Conservation (phyloP, 2,888 invertebrate genomes). For the Epinotia demarniana region DNA sequence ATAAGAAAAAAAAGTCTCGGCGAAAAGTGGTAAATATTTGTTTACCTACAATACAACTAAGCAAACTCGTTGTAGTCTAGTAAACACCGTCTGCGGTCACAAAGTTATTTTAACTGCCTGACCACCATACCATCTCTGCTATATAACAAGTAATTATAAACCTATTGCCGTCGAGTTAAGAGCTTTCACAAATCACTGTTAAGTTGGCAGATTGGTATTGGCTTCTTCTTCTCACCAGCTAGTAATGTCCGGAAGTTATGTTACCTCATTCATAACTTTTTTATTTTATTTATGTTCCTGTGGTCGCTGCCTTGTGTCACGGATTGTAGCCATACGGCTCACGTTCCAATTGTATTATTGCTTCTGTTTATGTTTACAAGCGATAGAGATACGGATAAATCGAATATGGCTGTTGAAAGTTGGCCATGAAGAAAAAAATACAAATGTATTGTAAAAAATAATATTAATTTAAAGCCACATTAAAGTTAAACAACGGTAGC, state of each 20-base stretch:
- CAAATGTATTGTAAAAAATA: background rate
- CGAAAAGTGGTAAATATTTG: background rate
- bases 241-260: constrained; percentile 32
- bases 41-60: constrained; percentile 1
- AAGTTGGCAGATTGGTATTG: constrained; percentile 21
- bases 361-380: background rate
- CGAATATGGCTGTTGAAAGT: background rate
- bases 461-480: too few relatives aligned
- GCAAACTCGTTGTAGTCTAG: constrained; percentile 45
- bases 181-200: background rate
- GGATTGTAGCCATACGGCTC: background rate
- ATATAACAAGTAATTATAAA: background rate
- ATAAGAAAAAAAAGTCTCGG: background rate
- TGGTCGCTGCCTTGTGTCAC: constrained; percentile 28
- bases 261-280: constrained; percentile 29
- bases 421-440: background rate
- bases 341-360: background rate
- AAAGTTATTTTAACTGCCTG: constrained; percentile 16
- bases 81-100: constrained; percentile 47
- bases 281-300: constrained; percentile 4
- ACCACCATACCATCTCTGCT: background rate
- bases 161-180: background rate
- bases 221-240: constrained; percentile 31
- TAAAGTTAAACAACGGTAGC: too few relatives aligned
- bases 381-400: background rate